Base-by-base conservation (phyloP, 2,113 vertebrate species). In the Thermophis baileyi region DNA sequence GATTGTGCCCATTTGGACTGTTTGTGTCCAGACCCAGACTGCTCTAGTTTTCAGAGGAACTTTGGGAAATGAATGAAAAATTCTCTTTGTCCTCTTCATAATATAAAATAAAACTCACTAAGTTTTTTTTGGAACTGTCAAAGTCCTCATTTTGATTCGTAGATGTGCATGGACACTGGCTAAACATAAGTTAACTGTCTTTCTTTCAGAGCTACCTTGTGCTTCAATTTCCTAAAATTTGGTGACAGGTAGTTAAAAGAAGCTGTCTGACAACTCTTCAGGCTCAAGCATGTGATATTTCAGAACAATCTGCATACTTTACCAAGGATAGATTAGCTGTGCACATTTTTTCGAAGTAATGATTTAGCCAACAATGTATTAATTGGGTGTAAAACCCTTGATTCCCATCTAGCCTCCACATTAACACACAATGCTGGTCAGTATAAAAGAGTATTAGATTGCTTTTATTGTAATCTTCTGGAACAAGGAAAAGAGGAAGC, bases 401-500 rank as follows among this genome's bases (percentile, higher is more conserved):
- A 92, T 87, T 89, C 47, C 81, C 57, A 14, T 92, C 2, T 47
- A 12, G 51, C 47, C 50, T 30, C 60, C 30, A 25, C 14, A 47
- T n/a, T 92, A 91, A 85, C 40, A n/a, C 24, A 47, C 40, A 46
- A 22, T 95, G 47, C 50, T 89, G 91, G 4, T 16, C 63, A 93
- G 7, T 51, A 87, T 7, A 86, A n/a, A 74, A 87, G 90, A 95
- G 85, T 89, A 27, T n/a, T 6, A 50, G 46, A 44, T 74, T 94
- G 69, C 47, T 92, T 89, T 12, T 95, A 35, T 35, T 95, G 93
- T 90, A 93, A 11, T 44, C 44, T 44, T 90, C 40, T 53, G 55
- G 53, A 96, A 92, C 53, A 95, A 92, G 50, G 50, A 95, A 11
- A 18, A 40, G 51, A 24, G 93, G 81, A 96, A 95, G 85, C 6